phyloP scores from a whole-genome alignment of 2,888 invertebrate genomes.

The Lampropteryx suffumata region DNA sequence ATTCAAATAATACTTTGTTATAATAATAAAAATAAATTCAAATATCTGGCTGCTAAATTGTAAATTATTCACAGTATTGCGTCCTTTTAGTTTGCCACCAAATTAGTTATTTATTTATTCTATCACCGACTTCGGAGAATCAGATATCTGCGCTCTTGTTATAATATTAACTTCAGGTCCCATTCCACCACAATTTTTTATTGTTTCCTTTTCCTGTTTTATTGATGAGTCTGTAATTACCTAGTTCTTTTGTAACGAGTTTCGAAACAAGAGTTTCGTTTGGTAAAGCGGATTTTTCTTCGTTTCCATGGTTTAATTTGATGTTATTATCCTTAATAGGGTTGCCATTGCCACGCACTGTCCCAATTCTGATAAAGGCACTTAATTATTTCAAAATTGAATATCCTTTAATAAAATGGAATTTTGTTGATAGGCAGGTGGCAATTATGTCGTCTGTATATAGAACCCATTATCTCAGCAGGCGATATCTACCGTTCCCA shows the following conservation, averaged over 20 bases:
- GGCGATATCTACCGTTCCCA: slow-evolving; percentile 1
- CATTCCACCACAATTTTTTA: neutral
- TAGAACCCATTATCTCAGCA: too few species aligned
- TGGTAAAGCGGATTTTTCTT: slow-evolving; percentile 11
- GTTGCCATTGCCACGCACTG: too few species aligned
- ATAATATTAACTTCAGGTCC: too few species aligned
- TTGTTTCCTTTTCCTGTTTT: slow-evolving; percentile 10
- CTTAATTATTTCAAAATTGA: too few species aligned
- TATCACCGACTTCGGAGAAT: slow-evolving; percentile 17
- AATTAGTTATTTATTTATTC: slow-evolving; percentile 19
- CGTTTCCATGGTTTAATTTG: slow-evolving; percentile 1
- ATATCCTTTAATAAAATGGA: too few species aligned
- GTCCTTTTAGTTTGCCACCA: slow-evolving; percentile 7
- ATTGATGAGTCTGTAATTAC: slow-evolving; percentile 11
- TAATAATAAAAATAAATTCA: too few species aligned
- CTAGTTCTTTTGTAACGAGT: slow-evolving; percentile 7
- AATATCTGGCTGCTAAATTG: too few species aligned
- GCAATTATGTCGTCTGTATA: too few species aligned
- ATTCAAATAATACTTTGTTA: too few species aligned
- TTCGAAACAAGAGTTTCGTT: slow-evolving; percentile 15
- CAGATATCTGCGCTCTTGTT: slow-evolving; percentile 6
- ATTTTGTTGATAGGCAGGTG: too few species aligned
- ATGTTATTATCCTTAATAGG: slow-evolving; percentile 18
- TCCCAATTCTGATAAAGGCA: too few species aligned
- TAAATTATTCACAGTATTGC: too few species aligned